Base-by-base conservation (phyloP, 30 jellyfish, hydroid and myxozoan genomes). In the Turritopsis dohrnii region DNA sequence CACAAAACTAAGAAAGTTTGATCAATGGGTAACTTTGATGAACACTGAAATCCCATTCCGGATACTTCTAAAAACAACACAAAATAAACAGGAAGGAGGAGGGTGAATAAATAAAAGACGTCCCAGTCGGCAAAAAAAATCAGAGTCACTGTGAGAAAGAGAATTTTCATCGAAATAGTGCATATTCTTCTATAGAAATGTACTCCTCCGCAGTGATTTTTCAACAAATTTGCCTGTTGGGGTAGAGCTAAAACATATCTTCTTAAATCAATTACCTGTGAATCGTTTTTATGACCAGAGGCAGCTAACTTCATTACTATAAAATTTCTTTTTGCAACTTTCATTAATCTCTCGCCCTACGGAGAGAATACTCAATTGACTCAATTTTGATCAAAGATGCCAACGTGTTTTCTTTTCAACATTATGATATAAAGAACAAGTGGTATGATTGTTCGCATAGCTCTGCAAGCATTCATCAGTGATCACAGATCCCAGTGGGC, bases 281-380 rank as follows among this genome's bases (percentile, higher is more conserved):
- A 86, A 13, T 88, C 97, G 53, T 86, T 85, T 76, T 91, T 87
- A 82, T 91, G 97, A 19, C 96, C 97, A 21, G 97, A 91, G 23
- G 95, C 84, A 60, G 96, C 94, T 29, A 91, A 84, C 71, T 84
- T 91, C 93, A 86, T 85, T 16, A 91, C 96, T 7, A 91, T 95
- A 87, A 87, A 91, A 41, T 91, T 91, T 13, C 89, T 91, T 76
- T 91, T 91, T 66, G 97, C 97, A 1, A 87, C 94, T 86, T 87
- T 87, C 89, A 91, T 80, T 26, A 80, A 80, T 18, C 24, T 21
- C 65, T 41, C 89, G 24, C 92, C 89, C 89, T 79, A 30, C 0
- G 1, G 20, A 19, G 60, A 41, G 9, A 41, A 5, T 13, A 41
- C 60, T 3, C 5, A 41, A 41, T 41, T n/a, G n/a, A n/a, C n/a